Evolutionary conservation across 2,888 invertebrate species (phyloP), one percentile per base, ranked within the genome.

Genomic region (Diarsia dahlii): DNA sequence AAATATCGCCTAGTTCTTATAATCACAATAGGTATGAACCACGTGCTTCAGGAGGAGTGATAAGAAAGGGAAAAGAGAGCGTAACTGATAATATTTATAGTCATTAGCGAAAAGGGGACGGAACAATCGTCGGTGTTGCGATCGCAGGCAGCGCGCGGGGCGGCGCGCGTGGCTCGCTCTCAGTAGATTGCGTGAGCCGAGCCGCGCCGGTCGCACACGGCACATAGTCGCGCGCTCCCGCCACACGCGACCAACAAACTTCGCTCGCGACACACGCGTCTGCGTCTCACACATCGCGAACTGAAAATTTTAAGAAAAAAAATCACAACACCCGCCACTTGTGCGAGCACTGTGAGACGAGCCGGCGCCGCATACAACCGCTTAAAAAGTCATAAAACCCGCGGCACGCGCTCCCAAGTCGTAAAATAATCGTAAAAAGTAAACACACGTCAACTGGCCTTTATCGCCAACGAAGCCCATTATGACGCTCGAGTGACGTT

Each of bases 151-250:
- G 88, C 94, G 93, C 95, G 97, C 96, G 95, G 96, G 97, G 97
- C 97, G 97, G 97, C 97, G 97, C 97, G 97, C 97, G 97, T 96
- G 96, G 93, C 85, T 80, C 94, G 94, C 89, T 97, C 90, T 90
- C 97, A 97, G 97, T 97, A 97, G 97, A 97, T 95, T 97, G 97
- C 97, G 97, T 97, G 97, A 97, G 97, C 97, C 97, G 97, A 97
- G 97, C 97, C 95, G 95, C 97, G 97, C 95, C 96, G 97, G 95
- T 95, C 95, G 96, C 92, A 91, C 89, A 91, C 92, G 92, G 92
- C 92, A 89, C 85, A 90, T 87, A 92, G 90, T 92, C 93, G 94
- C 93, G 93, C 91, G 93, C 94, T 92, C 93, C 91, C 92, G 90
- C 90, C 95, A 90, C 93, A 91, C 93, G 93, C 93, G 94, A 92